Evolutionary conservation across 2,888 invertebrate species (phyloP).

Genomic region (Agelastica alni): DNA sequence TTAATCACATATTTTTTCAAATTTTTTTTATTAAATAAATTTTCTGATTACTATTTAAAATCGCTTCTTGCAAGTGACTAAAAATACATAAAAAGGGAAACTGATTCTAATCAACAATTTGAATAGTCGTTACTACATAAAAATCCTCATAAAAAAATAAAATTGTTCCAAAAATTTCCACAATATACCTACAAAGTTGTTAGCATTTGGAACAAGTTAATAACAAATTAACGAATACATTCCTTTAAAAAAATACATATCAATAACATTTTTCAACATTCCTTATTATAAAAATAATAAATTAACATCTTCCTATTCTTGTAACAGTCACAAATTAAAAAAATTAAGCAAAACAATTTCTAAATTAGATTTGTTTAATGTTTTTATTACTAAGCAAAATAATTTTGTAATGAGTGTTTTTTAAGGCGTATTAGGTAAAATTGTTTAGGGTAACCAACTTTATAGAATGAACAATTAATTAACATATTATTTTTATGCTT

Average conservation of each 20-base stretch:
- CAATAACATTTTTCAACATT: slow-evolving; percentile 30
- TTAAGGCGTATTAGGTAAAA: too few relatives aligned
- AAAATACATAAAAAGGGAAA: neutral
- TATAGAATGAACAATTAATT: too few relatives aligned
- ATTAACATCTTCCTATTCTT: slow-evolving; percentile 27
- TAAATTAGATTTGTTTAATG: too few relatives aligned
- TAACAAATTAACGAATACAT: slow-evolving; percentile 26
- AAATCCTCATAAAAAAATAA: slow-evolving; percentile 17
- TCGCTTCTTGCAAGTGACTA: neutral
- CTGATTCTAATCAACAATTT: too few relatives aligned
- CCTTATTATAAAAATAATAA: slow-evolving; percentile 33
- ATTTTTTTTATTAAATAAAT: too few relatives aligned
- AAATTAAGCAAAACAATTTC: neutral
- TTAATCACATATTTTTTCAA: too few relatives aligned
- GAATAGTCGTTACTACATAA: too few relatives aligned
- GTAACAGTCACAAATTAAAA: slow-evolving; percentile 18
- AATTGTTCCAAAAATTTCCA: slow-evolving; percentile 25
- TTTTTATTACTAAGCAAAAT: too few relatives aligned
- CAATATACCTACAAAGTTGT: slow-evolving; percentile 28
- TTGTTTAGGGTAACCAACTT: too few relatives aligned
- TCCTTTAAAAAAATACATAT: slow-evolving; percentile 28
- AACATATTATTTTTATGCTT: too few relatives aligned
- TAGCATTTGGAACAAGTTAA: slow-evolving; percentile 23
- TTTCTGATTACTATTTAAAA: neutral
- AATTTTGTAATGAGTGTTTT: too few relatives aligned